These are phyloP conservation scores for Ypsolopha scabrella DNA, from an alignment of 2,888 invertebrate genomes.

Conservation along the genomic window DNA sequence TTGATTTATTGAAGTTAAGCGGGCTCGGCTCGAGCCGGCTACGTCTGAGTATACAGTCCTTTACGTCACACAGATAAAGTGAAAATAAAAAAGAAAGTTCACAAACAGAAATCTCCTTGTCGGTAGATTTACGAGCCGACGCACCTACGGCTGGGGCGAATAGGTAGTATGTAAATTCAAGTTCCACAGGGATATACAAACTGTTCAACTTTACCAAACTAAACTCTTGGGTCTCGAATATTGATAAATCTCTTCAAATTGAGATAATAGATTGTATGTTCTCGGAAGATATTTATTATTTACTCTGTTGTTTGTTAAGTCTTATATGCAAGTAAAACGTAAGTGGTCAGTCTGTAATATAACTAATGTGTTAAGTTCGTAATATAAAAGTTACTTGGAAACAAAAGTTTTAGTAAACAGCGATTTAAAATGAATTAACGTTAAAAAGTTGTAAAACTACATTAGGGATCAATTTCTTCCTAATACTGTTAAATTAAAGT, in stretches of 20 bases:
- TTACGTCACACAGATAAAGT: conserved; percentile 63
- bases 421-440: conserved; percentile 35
- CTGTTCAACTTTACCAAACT: conserved; percentile 9
- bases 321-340: no score
- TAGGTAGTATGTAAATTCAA: conserved; percentile 65
- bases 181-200: conserved; percentile 35
- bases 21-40: conserved; percentile 37
- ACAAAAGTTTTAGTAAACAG: neutral
- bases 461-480: conserved; percentile 61
- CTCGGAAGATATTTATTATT: no score
- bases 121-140: conserved; percentile 65
- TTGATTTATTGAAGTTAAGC: conserved; percentile 70
- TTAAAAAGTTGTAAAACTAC: conserved; percentile 45
- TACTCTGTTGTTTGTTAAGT: no score
- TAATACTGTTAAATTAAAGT: conserved; percentile 58
- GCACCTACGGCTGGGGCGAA: conserved; percentile 49
- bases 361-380: no score
- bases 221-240: conserved; percentile 15
- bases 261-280: conserved; percentile 1
- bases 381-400: neutral
- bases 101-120: conserved; percentile 68
- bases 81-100: conserved; percentile 68
- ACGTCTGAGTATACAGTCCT: conserved; percentile 62
- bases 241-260: conserved; percentile 1
- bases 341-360: no score